Conservation (phyloP, 2,888 invertebrate genomes). For the Dynastes tityus region DNA sequence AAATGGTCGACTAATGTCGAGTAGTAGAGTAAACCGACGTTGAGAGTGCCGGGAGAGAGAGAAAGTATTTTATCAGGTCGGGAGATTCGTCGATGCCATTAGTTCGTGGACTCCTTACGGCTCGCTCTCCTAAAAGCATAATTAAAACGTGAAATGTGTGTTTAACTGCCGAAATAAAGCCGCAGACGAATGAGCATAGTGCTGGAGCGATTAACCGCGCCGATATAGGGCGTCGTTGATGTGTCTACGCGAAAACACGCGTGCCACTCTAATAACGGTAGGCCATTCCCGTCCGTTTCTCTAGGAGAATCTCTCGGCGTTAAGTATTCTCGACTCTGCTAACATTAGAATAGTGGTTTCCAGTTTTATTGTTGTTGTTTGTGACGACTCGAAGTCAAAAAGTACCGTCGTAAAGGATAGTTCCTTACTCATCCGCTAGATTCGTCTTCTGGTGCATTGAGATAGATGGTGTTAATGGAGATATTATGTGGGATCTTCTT, state of each 20-base stretch:
- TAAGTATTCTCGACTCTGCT: slow-evolving; percentile 4
- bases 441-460: too few species aligned
- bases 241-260: slow-evolving; percentile 38
- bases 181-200: slow-evolving; percentile 59
- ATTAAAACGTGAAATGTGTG: slow-evolving; percentile 68
- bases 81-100: slow-evolving; percentile 40
- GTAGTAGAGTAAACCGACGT: slow-evolving; percentile 1
- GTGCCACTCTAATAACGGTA: slow-evolving; percentile 40
- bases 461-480: too few species aligned
- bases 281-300: slow-evolving; percentile 24
- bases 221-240: slow-evolving; percentile 49
- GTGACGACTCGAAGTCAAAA: background rate
- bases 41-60: background rate
- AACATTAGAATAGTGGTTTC: slow-evolving; percentile 40
- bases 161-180: slow-evolving; percentile 66
- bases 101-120: slow-evolving; percentile 40
- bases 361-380: slow-evolving; percentile 37
- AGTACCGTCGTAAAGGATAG: background rate
- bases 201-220: slow-evolving; percentile 52
- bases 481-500: too few species aligned
- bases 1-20: slow-evolving; percentile 33
- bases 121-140: slow-evolving; percentile 64
- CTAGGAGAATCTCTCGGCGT: slow-evolving; percentile 11
- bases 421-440: too few species aligned
- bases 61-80: slow-evolving; percentile 41